phyloP scores from a whole-genome alignment of 2,888 invertebrate genomes.

The Sinohyriopsis cumingii region DNA sequence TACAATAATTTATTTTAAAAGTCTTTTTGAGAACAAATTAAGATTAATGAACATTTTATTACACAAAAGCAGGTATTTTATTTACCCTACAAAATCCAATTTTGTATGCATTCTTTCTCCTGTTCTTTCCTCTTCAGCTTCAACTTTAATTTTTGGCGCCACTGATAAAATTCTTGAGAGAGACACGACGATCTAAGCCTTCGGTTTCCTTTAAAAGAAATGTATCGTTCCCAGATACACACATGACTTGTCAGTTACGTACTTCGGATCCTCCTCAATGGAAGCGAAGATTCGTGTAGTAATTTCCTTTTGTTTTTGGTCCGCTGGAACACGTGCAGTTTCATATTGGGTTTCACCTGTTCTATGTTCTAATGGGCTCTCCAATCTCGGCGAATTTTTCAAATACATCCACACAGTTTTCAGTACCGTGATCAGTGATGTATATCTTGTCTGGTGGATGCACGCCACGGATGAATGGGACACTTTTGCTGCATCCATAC shows the following conservation, averaged over 20 bases:
- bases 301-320: conserved; percentile 12
- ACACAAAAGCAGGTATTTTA: no score
- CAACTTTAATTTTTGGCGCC: conserved; percentile 8
- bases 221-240: conserved; percentile 14
- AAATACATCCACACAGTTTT: conserved; percentile 20
- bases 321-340: conserved; percentile 9
- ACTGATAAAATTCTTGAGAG: conserved; percentile 6
- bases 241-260: conserved; percentile 23
- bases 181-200: not conserved
- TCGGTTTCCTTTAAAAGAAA: conserved; percentile 11
- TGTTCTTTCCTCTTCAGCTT: conserved; percentile 1
- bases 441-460: conserved; percentile 15
- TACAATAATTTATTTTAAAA: no score
- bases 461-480: conserved; percentile 5
- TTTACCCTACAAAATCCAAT: no score
- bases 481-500: conserved; percentile 15
- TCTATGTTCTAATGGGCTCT: conserved; percentile 8
- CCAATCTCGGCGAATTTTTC: conserved; percentile 17
- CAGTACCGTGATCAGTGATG: conserved; percentile 8
- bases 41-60: no score
- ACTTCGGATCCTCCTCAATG: conserved; percentile 10
- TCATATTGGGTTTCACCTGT: conserved; percentile 13
- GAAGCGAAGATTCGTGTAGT: conserved; percentile 14
- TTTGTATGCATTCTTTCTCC: not conserved
- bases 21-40: no score